Conservation (phyloP, 2,113 vertebrate species). For the Lethenteron camtschaticum region DNA sequence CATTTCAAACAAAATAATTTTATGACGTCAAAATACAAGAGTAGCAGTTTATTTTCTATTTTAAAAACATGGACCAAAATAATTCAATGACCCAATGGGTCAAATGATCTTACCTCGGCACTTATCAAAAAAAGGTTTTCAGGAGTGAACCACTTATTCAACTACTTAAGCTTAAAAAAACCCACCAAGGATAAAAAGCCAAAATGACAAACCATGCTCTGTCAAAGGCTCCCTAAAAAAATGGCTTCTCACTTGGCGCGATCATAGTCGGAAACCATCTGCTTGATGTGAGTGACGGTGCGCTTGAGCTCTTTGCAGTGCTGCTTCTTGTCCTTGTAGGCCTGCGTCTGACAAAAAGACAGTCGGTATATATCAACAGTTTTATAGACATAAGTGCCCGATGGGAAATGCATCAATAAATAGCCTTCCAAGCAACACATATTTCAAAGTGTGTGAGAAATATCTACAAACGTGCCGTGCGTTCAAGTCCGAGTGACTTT, state of each 20-base stretch:
- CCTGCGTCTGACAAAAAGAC: constrained; percentile 26
- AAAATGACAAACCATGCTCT: too few relatives aligned
- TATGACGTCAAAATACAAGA: too few relatives aligned
- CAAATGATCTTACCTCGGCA: too few relatives aligned
- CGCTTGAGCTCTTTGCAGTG: constrained; percentile 36
- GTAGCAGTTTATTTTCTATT: too few relatives aligned
- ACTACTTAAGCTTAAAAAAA: too few relatives aligned
- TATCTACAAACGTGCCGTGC: too few relatives aligned
- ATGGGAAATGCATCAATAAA: background rate
- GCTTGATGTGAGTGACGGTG: constrained; percentile 55
- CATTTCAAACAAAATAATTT: too few relatives aligned
- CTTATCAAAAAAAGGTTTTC: too few relatives aligned
- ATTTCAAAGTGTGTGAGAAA: constrained; percentile 7
- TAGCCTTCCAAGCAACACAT: background rate
- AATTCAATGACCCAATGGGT: too few relatives aligned
- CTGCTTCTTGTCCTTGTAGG: constrained; percentile 40
- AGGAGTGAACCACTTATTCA: too few relatives aligned
- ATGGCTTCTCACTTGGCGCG: constrained; percentile 13
- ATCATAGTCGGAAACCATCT: constrained; percentile 49
- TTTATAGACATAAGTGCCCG: background rate
- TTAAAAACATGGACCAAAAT: too few relatives aligned
- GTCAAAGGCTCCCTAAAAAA: background rate
- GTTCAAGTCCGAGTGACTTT: background rate
- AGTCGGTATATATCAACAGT: background rate
- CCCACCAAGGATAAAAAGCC: too few relatives aligned